A percentile compares a stretch with the other conserved stretches of the same genome.
phyloP scores from a whole-genome alignment of 2,113 vertebrate species.

The Halcyon senegalensis region DNA sequence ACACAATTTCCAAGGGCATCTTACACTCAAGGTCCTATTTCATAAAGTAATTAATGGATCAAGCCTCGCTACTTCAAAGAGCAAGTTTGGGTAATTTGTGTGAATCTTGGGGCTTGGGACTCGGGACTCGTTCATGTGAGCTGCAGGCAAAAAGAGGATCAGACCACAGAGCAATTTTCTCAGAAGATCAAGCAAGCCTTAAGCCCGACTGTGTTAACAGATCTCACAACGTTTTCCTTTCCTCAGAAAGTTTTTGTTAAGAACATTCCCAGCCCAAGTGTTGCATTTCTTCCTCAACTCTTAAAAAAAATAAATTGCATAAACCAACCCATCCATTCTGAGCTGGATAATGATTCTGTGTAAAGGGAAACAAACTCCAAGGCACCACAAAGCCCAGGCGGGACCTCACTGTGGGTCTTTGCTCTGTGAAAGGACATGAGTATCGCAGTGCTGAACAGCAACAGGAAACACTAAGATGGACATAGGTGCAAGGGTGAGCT shows the following conservation, averaged over 20 bases:
- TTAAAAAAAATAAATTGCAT: not conserved
- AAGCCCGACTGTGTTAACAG: not conserved
- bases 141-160: not conserved
- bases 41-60: slow-evolving; percentile 29
- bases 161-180: slow-evolving; percentile 12
- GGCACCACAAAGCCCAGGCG: not conserved
- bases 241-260: not conserved
- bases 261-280: not conserved
- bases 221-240: not conserved
- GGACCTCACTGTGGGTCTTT: not conserved
- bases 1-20: not conserved
- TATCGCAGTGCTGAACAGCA: not conserved
- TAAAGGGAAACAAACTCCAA: not conserved
- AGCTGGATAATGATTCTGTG: not conserved
- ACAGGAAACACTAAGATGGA: not conserved
- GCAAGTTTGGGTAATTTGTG: not conserved
- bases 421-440: fast-evolving
- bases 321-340: not conserved
- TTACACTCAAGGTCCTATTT: slow-evolving; percentile 4
- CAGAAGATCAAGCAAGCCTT: slow-evolving; percentile 15
- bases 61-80: slow-evolving; percentile 22
- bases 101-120: not conserved
- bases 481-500: not conserved
- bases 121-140: not conserved
- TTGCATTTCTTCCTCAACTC: not conserved